phyloP scores from a whole-genome alignment of 2,113 vertebrate species.

The Paramisgurnus dabryanus region DNA sequence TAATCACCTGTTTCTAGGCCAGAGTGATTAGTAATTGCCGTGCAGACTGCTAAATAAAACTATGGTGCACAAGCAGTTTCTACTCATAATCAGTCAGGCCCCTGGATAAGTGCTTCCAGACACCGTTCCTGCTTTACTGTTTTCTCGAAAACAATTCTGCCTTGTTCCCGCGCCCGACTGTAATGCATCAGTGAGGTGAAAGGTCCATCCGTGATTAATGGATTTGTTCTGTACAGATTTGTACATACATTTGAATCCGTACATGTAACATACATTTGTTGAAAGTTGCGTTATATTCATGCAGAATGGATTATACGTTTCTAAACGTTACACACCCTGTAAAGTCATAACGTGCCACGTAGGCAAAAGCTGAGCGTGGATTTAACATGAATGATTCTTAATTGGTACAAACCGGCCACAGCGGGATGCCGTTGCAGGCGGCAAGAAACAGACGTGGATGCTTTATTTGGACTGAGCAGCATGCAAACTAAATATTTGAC shows the following conservation, averaged over 20 bases:
- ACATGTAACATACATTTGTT: background rate
- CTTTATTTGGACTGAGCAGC: constrained; percentile 47
- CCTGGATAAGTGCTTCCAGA: constrained; percentile 51
- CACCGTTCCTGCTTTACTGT: constrained; percentile 32
- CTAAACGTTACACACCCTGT: background rate
- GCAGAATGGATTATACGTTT: background rate
- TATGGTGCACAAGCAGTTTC: constrained; percentile 8
- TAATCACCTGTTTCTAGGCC: constrained; percentile 29
- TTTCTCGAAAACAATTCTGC: constrained; percentile 40
- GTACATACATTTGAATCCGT: background rate
- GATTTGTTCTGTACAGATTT: background rate
- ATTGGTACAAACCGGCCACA: background rate
- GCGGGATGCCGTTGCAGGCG: constrained; percentile 1
- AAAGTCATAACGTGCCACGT: background rate
- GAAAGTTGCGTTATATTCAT: background rate
- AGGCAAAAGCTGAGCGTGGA: background rate
- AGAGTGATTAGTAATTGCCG: constrained; percentile 25
- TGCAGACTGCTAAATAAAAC: constrained; percentile 34
- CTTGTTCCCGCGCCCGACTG: constrained; percentile 33
- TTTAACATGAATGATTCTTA: constrained; percentile 27
- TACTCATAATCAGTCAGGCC: constrained; percentile 30
- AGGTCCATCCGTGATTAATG: constrained; percentile 7
- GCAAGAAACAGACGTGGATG: constrained; percentile 3
- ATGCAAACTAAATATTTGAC: constrained; percentile 48
- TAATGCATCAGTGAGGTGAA: constrained; percentile 14